Evolutionary conservation across 1,140 invertebrate genomes (phyloP).

Genomic region (Parasteatoda tepidariorum): DNA sequence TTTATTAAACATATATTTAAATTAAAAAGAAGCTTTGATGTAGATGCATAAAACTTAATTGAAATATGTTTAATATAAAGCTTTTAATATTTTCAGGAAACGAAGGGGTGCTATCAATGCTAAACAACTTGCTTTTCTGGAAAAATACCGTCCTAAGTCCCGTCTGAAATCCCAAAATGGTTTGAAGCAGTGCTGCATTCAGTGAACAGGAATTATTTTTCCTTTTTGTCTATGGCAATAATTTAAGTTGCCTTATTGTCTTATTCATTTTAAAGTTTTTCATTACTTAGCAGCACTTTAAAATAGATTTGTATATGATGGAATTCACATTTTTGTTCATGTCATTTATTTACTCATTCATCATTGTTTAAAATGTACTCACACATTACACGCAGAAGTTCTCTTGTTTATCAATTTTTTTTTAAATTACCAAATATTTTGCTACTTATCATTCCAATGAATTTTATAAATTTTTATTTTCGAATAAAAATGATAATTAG

Average conservation of each 20-base stretch:
- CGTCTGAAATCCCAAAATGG: conserved; percentile 93
- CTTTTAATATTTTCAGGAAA: conserved; percentile 79
- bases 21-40: too few species aligned
- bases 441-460: too few species aligned
- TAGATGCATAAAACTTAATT: too few species aligned
- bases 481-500: too few species aligned
- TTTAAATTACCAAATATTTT: too few species aligned
- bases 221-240: background rate
- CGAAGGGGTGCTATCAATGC: conserved; percentile 96
- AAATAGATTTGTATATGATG: background rate
- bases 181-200: conserved; percentile 70
- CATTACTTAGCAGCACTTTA: background rate
- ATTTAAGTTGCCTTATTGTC: background rate
- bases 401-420: too few species aligned
- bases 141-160: conserved; percentile 95
- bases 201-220: conserved; percentile 31
- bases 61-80: too few species aligned
- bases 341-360: background rate
- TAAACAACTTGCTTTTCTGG: conserved; percentile 93
- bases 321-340: background rate
- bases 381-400: too few species aligned
- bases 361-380: background rate
- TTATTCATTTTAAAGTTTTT: background rate
- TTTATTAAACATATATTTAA: too few species aligned
- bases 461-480: too few species aligned